These are phyloP conservation scores for Drosophila flavopinicola DNA, from an alignment of 2,888 invertebrate species.

Conservation along the genomic window DNA sequence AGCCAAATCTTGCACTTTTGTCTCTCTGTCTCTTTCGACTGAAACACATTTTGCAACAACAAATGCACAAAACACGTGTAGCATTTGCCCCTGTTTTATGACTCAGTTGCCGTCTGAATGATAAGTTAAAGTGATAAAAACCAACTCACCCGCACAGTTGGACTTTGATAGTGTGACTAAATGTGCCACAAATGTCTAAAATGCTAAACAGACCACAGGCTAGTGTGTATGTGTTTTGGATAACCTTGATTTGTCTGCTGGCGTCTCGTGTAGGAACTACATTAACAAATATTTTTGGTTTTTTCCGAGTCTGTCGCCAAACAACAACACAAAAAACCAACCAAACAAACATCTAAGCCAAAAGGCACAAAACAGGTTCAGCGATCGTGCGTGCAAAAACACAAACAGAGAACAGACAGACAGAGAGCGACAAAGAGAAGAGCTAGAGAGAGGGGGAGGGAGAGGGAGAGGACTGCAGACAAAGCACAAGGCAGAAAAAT, in stretches of 20 bases:
- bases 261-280: constrained; percentile 6
- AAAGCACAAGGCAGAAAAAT: constrained; percentile 3
- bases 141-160: constrained; percentile 35
- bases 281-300: constrained; percentile 13
- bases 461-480: constrained; percentile 2
- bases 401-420: constrained; percentile 30
- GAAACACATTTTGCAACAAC: constrained; percentile 23
- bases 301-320: constrained; percentile 13
- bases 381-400: constrained; percentile 44
- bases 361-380: constrained; percentile 45
- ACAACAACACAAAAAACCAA: constrained; percentile 19
- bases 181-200: constrained; percentile 7
- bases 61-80: constrained; percentile 45
- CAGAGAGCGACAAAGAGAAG: too few species aligned
- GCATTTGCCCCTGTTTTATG: constrained; percentile 20
- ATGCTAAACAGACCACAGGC: constrained; percentile 6
- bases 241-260: constrained; percentile 59
- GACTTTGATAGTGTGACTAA: constrained; percentile 44
- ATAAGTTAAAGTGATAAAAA: constrained; percentile 31
- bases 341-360: constrained; percentile 33
- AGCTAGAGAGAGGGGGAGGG: neutral
- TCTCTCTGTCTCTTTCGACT: neutral
- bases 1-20: constrained; percentile 14
- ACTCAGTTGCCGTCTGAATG: constrained; percentile 23
- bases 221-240: constrained; percentile 18